A percentile compares a stretch with the other conserved stretches of the same genome.
Evolutionary conservation across 2,888 invertebrate genomes (phyloP).

Genomic region (Sabellastarte sp.): DNA sequence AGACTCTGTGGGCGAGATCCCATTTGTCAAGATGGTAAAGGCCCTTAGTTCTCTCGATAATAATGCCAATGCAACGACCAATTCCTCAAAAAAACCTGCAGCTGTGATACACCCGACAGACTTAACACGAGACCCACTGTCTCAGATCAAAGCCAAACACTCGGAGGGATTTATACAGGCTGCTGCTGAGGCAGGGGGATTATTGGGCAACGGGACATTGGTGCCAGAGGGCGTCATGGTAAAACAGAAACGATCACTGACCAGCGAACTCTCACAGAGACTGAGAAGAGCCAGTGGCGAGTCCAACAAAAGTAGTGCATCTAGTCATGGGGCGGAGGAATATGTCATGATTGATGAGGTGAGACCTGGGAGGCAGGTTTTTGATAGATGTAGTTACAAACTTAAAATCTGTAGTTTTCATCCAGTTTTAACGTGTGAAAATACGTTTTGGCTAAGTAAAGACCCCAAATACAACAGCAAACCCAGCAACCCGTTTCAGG

Average conservation of each 20-base stretch:
- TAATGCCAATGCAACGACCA: not conserved
- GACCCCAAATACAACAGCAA: too few species aligned
- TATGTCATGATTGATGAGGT: slow-evolving; percentile 75
- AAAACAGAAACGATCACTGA: too few species aligned
- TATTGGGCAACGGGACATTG: not conserved
- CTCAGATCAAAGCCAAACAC: too few species aligned
- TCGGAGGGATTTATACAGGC: not conserved
- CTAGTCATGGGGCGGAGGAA: slow-evolving; percentile 64
- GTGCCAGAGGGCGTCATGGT: not conserved
- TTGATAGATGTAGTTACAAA: too few species aligned
- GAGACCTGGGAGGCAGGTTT: too few species aligned
- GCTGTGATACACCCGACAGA: too few species aligned
- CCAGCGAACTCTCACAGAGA: too few species aligned
- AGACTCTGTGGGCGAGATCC: not conserved
- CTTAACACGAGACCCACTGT: too few species aligned
- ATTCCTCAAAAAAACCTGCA: not conserved
- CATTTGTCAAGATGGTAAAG: not conserved
- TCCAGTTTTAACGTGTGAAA: too few species aligned
- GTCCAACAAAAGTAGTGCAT: slow-evolving; percentile 29
- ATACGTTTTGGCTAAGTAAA: too few species aligned
- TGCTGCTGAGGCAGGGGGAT: not conserved
- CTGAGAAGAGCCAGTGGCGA: not conserved
- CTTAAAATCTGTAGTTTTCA: too few species aligned
- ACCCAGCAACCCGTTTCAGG: too few species aligned
- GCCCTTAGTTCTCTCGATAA: not conserved